Evolutionary conservation across 2,888 invertebrate genomes (phyloP).

Genomic region (Athetis lepigone): DNA sequence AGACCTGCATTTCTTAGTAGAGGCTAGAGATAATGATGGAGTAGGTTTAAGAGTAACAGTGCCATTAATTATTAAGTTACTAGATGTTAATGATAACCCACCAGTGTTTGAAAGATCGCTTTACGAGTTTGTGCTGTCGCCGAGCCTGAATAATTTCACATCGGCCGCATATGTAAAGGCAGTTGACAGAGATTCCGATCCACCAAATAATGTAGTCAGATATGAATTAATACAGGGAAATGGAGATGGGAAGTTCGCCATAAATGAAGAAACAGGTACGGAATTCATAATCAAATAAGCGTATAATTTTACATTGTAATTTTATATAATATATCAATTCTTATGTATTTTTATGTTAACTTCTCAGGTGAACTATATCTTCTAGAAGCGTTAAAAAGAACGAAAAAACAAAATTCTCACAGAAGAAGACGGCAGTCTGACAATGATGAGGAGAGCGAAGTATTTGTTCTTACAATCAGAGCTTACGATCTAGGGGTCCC

Average conservation of each 20-base stretch:
- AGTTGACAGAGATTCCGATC: conserved; percentile 94
- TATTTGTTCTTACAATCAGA: conserved; percentile 93
- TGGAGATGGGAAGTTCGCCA: conserved; percentile 93
- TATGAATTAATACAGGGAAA: conserved; percentile 96
- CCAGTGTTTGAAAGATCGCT: conserved; percentile 95
- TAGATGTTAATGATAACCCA: conserved; percentile 96
- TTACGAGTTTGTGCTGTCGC: conserved; percentile 95
- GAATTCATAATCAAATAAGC: neutral
- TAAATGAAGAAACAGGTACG: conserved; percentile 93
- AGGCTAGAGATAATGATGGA: conserved; percentile 97
- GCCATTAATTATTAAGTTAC: conserved; percentile 93
- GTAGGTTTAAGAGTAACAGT: conserved; percentile 94
- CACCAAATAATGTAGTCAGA: conserved; percentile 96
- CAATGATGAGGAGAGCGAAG: conserved; percentile 84
- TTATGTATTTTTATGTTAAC: conserved; percentile 11
- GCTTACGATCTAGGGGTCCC: conserved; percentile 97
- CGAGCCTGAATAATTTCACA: conserved; percentile 94
- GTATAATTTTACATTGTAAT: neutral
- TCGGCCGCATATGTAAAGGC: conserved; percentile 95
- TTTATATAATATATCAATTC: neutral
- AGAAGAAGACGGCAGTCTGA: conserved; percentile 88
- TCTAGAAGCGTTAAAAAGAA: conserved; percentile 87
- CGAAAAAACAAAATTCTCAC: conserved; percentile 80
- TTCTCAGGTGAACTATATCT: conserved; percentile 92
- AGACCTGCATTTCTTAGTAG: conserved; percentile 94